Evolutionary conservation across 2,888 invertebrate genomes (phyloP).

Genomic region (Unio delphinus): DNA sequence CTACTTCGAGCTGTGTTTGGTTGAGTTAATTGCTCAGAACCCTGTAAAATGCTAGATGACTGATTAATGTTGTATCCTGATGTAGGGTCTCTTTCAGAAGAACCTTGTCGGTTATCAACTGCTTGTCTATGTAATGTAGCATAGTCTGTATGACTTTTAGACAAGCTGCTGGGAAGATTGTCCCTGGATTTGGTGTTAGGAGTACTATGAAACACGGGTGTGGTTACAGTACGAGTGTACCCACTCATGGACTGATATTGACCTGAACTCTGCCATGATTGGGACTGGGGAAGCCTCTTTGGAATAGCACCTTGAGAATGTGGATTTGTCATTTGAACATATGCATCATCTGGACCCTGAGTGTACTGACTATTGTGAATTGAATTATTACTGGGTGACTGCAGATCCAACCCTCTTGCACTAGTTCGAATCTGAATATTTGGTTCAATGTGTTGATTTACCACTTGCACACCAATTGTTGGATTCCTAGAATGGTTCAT

Average conservation of each 20-base stretch:
- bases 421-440: background rate
- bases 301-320: slow-evolving; percentile 37
- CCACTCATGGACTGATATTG: slow-evolving; percentile 10
- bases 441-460: slow-evolving; percentile 3
- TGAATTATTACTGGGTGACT: slow-evolving; percentile 15
- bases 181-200: slow-evolving; percentile 34
- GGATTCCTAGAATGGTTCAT: slow-evolving; percentile 1
- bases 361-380: slow-evolving; percentile 12
- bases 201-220: slow-evolving; percentile 35
- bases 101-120: slow-evolving; percentile 36
- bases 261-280: slow-evolving; percentile 33
- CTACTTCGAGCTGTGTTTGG: slow-evolving; percentile 18
- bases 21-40: too few species aligned
- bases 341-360: slow-evolving; percentile 23
- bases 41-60: slow-evolving; percentile 10
- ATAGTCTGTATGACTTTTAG: background rate
- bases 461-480: background rate
- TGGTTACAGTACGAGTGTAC: slow-evolving; percentile 11
- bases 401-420: slow-evolving; percentile 10
- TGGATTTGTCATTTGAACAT: slow-evolving; percentile 28
- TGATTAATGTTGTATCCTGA: slow-evolving; percentile 10
- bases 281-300: slow-evolving; percentile 40
- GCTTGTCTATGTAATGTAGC: background rate
- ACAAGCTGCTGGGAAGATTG: slow-evolving; percentile 7
- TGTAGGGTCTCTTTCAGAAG: slow-evolving; percentile 51